Evolutionary conservation across 2,888 invertebrate species (phyloP).

Genomic region (Ophioninae sp.): DNA sequence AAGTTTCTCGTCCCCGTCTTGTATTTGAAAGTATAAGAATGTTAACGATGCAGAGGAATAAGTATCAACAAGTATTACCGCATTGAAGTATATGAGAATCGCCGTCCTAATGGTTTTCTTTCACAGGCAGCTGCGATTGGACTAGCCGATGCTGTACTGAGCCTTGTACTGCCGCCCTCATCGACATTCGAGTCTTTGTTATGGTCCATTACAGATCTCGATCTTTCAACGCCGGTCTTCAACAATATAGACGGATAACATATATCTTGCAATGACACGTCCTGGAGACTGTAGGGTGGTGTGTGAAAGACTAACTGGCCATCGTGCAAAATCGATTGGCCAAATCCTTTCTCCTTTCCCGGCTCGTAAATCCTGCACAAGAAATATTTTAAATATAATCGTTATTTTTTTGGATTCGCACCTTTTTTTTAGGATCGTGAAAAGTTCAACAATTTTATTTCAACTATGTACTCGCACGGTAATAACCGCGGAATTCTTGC

Average conservation of each 20-base stretch:
- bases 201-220: constrained; percentile 77
- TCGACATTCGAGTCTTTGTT: constrained; percentile 70
- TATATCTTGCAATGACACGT: constrained; percentile 88
- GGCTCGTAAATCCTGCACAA: constrained; percentile 86
- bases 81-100: constrained; percentile 86
- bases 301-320: constrained; percentile 94
- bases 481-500: background rate
- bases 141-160: constrained; percentile 79
- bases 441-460: background rate
- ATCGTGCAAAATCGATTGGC: constrained; percentile 95
- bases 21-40: background rate
- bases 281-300: constrained; percentile 91
- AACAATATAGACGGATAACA: constrained; percentile 68
- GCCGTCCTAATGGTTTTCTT: constrained; percentile 82
- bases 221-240: constrained; percentile 76
- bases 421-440: background rate
- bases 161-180: constrained; percentile 72
- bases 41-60: constrained; percentile 55
- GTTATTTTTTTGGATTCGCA: background rate
- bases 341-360: constrained; percentile 94
- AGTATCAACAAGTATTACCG: constrained; percentile 76
- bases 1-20: no score
- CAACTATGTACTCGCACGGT: background rate
- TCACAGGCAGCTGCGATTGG: constrained; percentile 79
- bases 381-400: background rate